Evolutionary conservation across 2,888 invertebrate species (phyloP).

Genomic region (Tetramorium bicarinatum): DNA sequence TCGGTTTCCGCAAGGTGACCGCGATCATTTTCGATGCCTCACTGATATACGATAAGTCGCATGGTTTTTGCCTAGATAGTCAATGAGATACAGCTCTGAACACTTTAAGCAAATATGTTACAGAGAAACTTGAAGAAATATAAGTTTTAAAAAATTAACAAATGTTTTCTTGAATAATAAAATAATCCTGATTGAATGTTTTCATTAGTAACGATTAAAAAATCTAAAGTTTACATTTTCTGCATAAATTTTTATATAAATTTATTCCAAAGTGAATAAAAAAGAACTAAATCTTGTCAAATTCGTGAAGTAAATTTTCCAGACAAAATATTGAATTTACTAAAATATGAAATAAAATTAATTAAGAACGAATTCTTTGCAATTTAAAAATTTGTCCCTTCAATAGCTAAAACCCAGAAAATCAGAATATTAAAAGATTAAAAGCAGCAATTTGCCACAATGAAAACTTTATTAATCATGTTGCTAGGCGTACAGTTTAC

Average conservation of each 20-base stretch:
- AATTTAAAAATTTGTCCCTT: background rate
- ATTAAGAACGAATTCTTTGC: background rate
- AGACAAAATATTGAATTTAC: background rate
- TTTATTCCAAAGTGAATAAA: background rate
- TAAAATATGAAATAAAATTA: background rate
- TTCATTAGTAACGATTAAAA: background rate
- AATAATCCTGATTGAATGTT: background rate
- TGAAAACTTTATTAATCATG: background rate
- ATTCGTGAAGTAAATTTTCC: background rate
- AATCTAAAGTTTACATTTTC: background rate
- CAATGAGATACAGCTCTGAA: background rate
- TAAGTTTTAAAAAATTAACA: background rate
- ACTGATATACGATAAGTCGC: background rate
- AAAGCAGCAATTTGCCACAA: background rate
- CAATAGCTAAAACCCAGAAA: background rate
- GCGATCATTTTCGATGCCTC: conserved; percentile 22
- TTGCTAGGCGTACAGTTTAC: conserved; percentile 60
- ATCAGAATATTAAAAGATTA: background rate
- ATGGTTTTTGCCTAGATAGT: background rate
- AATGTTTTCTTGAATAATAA: background rate
- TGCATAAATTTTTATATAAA: background rate
- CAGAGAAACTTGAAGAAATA: background rate
- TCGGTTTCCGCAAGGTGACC: conserved; percentile 36
- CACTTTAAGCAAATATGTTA: background rate
- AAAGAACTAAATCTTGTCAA: background rate